Conservation (phyloP, 2,888 invertebrate species). For the Choristoneura rosaceana region DNA sequence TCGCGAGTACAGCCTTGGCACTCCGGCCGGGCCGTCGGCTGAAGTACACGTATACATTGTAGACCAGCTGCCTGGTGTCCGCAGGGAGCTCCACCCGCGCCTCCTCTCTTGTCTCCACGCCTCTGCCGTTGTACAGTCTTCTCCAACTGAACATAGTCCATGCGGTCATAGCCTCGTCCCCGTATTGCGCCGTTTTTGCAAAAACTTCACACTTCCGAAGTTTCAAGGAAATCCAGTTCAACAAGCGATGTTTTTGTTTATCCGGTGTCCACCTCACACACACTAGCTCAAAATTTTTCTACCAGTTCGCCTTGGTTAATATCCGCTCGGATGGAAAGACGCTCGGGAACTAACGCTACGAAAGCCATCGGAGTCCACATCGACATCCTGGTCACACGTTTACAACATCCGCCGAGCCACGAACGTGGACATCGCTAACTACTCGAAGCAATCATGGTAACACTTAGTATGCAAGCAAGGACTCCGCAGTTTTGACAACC, state of each 20-base stretch:
- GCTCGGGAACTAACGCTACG: conserved; percentile 66
- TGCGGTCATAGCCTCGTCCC: conserved; percentile 81
- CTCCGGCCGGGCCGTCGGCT: conserved; percentile 74
- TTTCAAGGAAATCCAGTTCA: not conserved
- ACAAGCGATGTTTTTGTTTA: not conserved
- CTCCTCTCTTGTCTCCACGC: conserved; percentile 66
- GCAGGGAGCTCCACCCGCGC: conserved; percentile 72
- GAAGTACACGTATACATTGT: conserved; percentile 81
- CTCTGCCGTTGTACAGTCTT: conserved; percentile 72
- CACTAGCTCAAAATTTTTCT: not conserved
- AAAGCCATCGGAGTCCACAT: conserved; percentile 62
- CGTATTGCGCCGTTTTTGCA: conserved; percentile 78
- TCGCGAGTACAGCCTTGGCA: conserved; percentile 71
- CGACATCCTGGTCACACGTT: conserved; percentile 74
- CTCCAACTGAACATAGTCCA: conserved; percentile 85
- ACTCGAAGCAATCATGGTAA: conserved; percentile 59
- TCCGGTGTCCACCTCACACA: not conserved
- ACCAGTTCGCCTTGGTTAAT: conserved; percentile 48
- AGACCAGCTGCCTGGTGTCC: conserved; percentile 78
- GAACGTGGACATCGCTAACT: conserved; percentile 65
- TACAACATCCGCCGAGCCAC: conserved; percentile 74
- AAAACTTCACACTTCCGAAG: not conserved
- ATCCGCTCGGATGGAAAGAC: conserved; percentile 69
- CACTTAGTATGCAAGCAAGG: conserved; percentile 65
- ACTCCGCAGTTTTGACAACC: conserved; percentile 60